Conservation (phyloP, 2,888 invertebrate species). For the Choreutis nemorana region DNA sequence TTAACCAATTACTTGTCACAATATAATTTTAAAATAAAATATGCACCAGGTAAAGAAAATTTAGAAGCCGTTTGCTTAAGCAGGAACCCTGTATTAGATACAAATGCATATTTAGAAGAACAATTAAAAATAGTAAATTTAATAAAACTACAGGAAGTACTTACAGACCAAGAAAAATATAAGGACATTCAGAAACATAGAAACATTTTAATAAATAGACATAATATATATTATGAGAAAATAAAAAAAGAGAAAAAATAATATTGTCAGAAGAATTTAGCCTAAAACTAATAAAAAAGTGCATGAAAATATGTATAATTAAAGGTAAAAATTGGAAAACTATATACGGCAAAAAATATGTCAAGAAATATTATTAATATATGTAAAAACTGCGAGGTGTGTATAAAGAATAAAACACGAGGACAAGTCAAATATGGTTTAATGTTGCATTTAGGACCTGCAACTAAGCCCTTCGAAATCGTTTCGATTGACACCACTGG, state of each 20-base stretch:
- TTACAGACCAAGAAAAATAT: conserved; percentile 10
- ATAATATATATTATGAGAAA: conserved; percentile 11
- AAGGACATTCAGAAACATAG: conserved; percentile 8
- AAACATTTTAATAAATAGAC: conserved; percentile 8
- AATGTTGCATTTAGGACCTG: too few species aligned
- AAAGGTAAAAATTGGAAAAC: too few species aligned
- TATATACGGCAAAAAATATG: too few species aligned
- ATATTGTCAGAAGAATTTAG: conserved; percentile 11
- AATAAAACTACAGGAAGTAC: conserved; percentile 5
- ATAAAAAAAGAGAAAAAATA: conserved; percentile 10
- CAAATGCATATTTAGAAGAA: conserved; percentile 4
- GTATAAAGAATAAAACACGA: too few species aligned
- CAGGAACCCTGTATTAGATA: conserved; percentile 7
- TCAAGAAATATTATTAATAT: too few species aligned
- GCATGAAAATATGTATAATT: too few species aligned
- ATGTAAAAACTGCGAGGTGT: too few species aligned
- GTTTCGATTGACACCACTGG: too few species aligned
- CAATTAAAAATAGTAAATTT: conserved; percentile 4
- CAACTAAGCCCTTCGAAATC: too few species aligned
- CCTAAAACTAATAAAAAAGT: conserved; percentile 7
- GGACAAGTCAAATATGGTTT: too few species aligned
- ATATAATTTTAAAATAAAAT: conserved; percentile 7
- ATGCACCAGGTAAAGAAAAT: conserved; percentile 6
- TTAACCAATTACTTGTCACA: conserved; percentile 10
- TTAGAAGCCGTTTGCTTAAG: conserved; percentile 5